Conservation (phyloP, 2,113 vertebrate genomes). For the Polypterus senegalus region DNA sequence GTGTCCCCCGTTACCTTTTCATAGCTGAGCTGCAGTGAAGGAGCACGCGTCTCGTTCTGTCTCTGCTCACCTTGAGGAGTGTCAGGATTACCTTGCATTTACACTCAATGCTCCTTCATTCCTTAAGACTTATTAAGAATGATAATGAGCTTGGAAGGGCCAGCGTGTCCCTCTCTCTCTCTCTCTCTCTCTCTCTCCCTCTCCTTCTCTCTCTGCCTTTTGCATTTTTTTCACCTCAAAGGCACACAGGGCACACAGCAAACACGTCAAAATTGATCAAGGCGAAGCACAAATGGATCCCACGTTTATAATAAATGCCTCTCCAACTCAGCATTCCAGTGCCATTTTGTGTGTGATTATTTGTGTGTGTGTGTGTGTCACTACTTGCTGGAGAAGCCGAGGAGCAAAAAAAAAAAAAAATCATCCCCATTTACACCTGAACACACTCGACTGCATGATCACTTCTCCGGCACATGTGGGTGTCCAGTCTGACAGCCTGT, state of each 20-base stretch:
- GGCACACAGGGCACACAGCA: constrained; percentile 80
- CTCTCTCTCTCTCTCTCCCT: constrained; percentile 41
- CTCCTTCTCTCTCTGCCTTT: constrained; percentile 38
- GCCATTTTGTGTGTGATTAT: too few species aligned
- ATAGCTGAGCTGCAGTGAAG: constrained; percentile 44
- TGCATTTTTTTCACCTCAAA: constrained; percentile 57
- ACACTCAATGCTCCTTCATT: constrained; percentile 94
- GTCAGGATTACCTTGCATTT: constrained; percentile 98
- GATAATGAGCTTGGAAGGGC: constrained; percentile 98
- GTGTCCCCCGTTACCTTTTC: constrained; percentile 17
- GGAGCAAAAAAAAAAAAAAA: too few species aligned
- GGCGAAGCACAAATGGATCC: constrained; percentile 41
- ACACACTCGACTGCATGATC: too few species aligned
- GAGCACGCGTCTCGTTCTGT: constrained; percentile 69
- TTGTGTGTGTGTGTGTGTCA: too few species aligned
- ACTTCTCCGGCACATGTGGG: too few species aligned
- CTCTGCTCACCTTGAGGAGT: constrained; percentile 95
- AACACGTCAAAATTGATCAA: constrained; percentile 57
- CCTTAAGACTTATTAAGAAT: constrained; percentile 99
- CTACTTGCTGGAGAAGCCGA: too few species aligned
- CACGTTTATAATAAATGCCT: too few species aligned
- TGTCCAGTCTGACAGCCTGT: too few species aligned
- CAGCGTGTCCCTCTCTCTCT: constrained; percentile 69
- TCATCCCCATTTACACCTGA: too few species aligned
- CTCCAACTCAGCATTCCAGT: too few species aligned